phyloP scores from a whole-genome alignment of 64 coral and sea anemone species.

The Stichodactyla helianthus region DNA sequence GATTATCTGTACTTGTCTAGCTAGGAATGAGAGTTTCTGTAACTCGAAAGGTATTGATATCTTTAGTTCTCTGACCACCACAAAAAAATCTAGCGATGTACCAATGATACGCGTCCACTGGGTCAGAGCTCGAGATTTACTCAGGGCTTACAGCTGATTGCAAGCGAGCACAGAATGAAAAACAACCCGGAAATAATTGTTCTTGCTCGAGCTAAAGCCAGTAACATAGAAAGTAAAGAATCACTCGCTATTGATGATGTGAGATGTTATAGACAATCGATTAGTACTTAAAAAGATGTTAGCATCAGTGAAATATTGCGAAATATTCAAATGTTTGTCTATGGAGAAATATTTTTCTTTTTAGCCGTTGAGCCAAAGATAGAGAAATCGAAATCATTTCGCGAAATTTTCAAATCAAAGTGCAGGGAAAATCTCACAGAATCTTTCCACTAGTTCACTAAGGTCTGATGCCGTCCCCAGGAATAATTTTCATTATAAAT shows the following conservation, averaged over 20 bases:
- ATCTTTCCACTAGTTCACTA: neutral
- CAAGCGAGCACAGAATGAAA: neutral
- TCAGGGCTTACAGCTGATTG: neutral
- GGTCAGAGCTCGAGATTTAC: neutral
- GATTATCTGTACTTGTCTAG: neutral
- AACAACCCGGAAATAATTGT: neutral
- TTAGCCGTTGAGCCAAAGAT: neutral
- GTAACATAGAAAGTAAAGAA: slow-evolving; percentile 2
- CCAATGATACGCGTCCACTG: neutral
- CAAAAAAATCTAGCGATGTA: neutral
- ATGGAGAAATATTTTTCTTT: neutral
- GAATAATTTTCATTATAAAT: slow-evolving; percentile 47
- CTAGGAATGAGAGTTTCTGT: neutral
- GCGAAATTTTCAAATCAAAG: slow-evolving; percentile 3
- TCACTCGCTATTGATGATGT: neutral
- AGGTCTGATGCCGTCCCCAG: neutral
- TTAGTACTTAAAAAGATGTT: neutral
- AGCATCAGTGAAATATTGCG: neutral
- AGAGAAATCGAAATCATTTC: neutral
- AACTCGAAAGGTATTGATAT: neutral
- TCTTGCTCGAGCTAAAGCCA: neutral
- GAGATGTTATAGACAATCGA: neutral
- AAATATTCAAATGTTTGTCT: neutral
- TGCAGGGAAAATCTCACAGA: neutral
- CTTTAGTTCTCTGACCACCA: neutral